These are phyloP conservation scores for Apostichopus japonicus DNA, from an alignment of 35 echinoderm and acorn worm genomes.

Conservation along the genomic window DNA sequence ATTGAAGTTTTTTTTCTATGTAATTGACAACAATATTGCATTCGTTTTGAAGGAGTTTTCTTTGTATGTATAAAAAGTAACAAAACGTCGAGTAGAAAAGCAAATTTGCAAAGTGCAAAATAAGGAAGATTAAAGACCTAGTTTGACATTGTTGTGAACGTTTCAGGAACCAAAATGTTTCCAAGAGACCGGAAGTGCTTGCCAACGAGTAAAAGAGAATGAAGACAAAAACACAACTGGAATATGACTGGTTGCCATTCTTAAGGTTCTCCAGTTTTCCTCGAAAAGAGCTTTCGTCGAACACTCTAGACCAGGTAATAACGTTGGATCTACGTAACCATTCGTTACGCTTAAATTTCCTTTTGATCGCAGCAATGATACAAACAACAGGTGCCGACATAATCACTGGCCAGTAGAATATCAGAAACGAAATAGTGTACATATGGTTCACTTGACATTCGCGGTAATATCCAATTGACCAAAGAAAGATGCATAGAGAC, in stretches of 20 bases:
- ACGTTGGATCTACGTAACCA: not conserved
- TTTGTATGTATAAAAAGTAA: slow-evolving; percentile 28
- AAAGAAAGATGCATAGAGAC: too few species aligned
- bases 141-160: not conserved
- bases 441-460: too few species aligned
- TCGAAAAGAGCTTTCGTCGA: not conserved
- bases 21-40: not conserved
- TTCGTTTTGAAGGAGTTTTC: not conserved
- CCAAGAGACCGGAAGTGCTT: not conserved
- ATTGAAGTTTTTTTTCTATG: not conserved
- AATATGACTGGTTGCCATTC: not conserved
- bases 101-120: not conserved
- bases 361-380: not conserved
- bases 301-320: not conserved
- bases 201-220: not conserved
- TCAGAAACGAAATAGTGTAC: too few species aligned
- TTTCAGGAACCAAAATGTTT: not conserved
- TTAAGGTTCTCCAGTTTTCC: not conserved
- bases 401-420: not conserved
- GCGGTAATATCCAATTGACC: not conserved
- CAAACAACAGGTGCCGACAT: not conserved
- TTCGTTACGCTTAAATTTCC: not conserved
- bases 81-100: slow-evolving; percentile 18
- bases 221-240: not conserved
- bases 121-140: not conserved